Evolutionary conservation across 2,888 invertebrate species (phyloP).

Genomic region (Pristionchus entomophagus): DNA sequence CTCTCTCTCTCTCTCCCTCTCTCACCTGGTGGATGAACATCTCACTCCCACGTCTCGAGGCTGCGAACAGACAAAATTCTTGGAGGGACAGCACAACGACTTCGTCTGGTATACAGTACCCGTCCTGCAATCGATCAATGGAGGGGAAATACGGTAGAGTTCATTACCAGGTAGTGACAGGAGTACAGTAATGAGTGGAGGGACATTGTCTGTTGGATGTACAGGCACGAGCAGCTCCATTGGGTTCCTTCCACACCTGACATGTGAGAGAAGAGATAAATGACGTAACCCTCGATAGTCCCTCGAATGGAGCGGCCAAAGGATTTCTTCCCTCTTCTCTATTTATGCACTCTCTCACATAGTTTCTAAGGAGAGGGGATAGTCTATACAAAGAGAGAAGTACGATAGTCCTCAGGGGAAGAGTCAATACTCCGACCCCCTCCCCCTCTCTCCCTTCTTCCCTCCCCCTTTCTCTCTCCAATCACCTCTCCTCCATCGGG

Average conservation of each 20-base stretch:
- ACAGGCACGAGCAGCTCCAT: constrained; percentile 72
- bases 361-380: constrained; percentile 27
- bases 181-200: constrained; percentile 75
- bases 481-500: constrained; percentile 74
- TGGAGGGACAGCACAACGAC: constrained; percentile 73
- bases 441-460: background rate
- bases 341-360: constrained; percentile 13
- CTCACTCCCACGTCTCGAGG: constrained; percentile 73
- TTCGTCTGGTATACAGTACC: constrained; percentile 73
- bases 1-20: too few relatives aligned
- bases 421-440: constrained; percentile 22
- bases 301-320: background rate
- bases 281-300: background rate
- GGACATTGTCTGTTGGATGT: constrained; percentile 74
- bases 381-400: constrained; percentile 34
- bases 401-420: constrained; percentile 32
- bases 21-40: constrained; percentile 53
- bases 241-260: constrained; percentile 73
- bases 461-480: background rate
- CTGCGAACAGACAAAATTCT: constrained; percentile 74
- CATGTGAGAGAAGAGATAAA: too few relatives aligned
- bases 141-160: background rate
- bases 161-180: constrained; percentile 69
- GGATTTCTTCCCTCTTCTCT: constrained; percentile 10
- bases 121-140: constrained; percentile 49